Evolutionary conservation across 2,888 invertebrate genomes (phyloP).

Genomic region (Synanthedon andrenaeformis): DNA sequence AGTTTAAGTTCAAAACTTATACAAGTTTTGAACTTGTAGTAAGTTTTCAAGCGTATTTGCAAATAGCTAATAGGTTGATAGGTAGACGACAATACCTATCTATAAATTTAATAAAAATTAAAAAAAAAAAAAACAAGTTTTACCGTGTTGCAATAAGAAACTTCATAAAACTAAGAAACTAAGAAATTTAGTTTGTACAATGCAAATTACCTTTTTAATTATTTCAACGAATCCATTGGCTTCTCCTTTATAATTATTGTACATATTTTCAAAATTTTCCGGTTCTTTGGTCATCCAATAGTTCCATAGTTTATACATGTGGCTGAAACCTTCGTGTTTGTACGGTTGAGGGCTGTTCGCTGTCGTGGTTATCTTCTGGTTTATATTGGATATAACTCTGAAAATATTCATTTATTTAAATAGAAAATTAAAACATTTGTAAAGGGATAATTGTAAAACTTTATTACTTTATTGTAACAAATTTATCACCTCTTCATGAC

Average conservation of each 20-base stretch:
- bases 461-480: no score
- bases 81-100: no score
- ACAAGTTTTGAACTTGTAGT: no score
- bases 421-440: not conserved
- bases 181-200: no score
- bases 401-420: not conserved
- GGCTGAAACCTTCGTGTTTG: slow-evolving; percentile 55
- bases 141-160: no score
- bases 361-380: slow-evolving; percentile 18
- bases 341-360: slow-evolving; percentile 32
- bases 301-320: slow-evolving; percentile 77
- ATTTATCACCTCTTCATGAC: slow-evolving; percentile 68
- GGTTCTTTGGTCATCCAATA: slow-evolving; percentile 83
- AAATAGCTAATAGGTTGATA: no score
- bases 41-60: no score
- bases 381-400: slow-evolving; percentile 41
- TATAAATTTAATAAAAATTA: no score
- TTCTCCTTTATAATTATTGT: slow-evolving; percentile 71
- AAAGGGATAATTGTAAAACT: not conserved
- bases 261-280: slow-evolving; percentile 70
- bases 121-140: no score
- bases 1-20: no score
- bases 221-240: slow-evolving; percentile 67
- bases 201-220: slow-evolving; percentile 56
- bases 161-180: no score